Conservation (phyloP, 2,797 vertebrate genomes). For the Bucorvus abyssinicus region DNA sequence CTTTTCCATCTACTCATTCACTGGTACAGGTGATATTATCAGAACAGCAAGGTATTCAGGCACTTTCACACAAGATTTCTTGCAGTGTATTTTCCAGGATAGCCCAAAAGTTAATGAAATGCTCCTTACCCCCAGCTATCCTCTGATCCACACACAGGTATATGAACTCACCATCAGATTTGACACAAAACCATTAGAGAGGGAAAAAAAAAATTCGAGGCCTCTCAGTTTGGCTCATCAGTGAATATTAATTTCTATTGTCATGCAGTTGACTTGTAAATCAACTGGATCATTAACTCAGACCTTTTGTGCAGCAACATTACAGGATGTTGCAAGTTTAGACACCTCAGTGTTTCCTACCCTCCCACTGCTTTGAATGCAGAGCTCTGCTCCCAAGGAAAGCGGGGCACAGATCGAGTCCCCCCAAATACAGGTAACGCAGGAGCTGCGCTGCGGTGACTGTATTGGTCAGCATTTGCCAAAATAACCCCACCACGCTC, state of each 20-base stretch:
- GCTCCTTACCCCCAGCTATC: neutral
- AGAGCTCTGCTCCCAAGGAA: neutral
- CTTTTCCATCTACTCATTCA: neutral
- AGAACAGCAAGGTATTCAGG: neutral
- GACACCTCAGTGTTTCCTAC: neutral
- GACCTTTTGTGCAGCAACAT: conserved; percentile 27
- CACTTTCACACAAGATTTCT: neutral
- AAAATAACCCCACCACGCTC: neutral
- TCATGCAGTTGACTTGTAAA: conserved; percentile 48
- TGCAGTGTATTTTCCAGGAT: neutral
- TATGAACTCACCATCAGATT: neutral
- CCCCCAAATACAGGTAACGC: neutral
- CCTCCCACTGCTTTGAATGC: neutral
- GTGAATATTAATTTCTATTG: conserved; percentile 57
- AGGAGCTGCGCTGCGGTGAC: neutral
- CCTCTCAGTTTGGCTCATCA: conserved; percentile 19
- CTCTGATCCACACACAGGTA: neutral
- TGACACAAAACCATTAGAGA: neutral
- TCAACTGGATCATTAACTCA: conserved; percentile 59
- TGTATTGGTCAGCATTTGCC: neutral
- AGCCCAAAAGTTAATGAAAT: neutral
- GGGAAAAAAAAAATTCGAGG: too few species aligned
- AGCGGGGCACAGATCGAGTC: neutral
- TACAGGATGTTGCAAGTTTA: neutral
- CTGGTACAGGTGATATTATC: neutral